Evolutionary conservation across 2,113 vertebrate genomes (phyloP).

Genomic region (Anas platyrhynchos): DNA sequence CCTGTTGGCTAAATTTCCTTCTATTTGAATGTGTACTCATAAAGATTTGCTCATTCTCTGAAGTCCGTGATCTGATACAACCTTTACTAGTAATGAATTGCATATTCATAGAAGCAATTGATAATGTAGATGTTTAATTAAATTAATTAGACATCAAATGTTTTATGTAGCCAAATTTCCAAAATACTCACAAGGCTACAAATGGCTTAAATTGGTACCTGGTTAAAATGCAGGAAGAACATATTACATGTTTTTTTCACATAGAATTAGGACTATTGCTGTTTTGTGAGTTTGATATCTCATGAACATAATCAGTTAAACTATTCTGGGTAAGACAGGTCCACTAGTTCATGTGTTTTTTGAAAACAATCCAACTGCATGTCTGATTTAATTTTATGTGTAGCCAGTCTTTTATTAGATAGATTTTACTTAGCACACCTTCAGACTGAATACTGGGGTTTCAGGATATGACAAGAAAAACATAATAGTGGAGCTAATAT

Average conservation of each 20-base stretch:
- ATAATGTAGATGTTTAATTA: background rate
- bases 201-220: background rate
- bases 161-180: background rate
- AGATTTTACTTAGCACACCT: background rate
- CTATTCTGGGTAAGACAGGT: background rate
- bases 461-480: background rate
- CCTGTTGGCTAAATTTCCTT: background rate
- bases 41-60: background rate
- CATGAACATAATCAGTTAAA: background rate
- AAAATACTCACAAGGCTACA: background rate
- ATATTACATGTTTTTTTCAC: background rate
- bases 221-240: background rate
- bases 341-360: background rate
- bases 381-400: background rate
- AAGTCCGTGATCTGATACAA: background rate
- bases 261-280: background rate
- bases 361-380: background rate
- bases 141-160: background rate
- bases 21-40: rapidly evolving
- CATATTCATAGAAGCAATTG: background rate
- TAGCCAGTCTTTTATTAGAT: background rate
- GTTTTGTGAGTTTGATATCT: background rate
- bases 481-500: background rate
- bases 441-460: background rate
- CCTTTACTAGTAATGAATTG: background rate